Conservation (phyloP, 1,140 invertebrate genomes). For the Tetramorium alpestre region DNA sequence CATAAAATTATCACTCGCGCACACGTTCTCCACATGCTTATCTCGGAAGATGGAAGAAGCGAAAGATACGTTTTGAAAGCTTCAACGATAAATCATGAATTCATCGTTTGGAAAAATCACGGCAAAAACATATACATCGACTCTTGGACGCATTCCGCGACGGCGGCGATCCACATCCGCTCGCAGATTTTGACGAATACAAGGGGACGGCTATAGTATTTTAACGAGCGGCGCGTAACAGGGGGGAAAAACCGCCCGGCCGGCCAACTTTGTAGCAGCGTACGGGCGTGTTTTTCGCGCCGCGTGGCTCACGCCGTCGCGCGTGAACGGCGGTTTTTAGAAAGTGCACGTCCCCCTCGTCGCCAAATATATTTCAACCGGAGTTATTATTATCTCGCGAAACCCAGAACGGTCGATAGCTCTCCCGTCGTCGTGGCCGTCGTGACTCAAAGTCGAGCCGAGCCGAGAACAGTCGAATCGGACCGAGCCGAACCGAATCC, state of each 20-base stretch:
- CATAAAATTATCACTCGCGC: not conserved
- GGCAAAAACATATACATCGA: not conserved
- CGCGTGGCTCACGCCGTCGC: not conserved
- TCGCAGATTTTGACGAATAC: not conserved
- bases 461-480: conserved; percentile 67
- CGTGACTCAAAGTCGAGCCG: conserved; percentile 72
- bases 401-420: conserved; percentile 74
- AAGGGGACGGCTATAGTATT: not conserved
- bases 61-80: not conserved
- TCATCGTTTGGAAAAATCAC: too few species aligned
- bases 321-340: conserved; percentile 44
- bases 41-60: not conserved
- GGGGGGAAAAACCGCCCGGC: not conserved
- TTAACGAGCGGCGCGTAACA: conserved; percentile 31
- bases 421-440: conserved; percentile 62
- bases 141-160: not conserved
- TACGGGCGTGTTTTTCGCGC: conserved; percentile 19
- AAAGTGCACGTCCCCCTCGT: conserved; percentile 65
- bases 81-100: not conserved
- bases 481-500: conserved; percentile 58
- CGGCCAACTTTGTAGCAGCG: conserved; percentile 20
- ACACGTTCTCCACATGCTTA: not conserved
- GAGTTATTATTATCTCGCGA: conserved; percentile 73
- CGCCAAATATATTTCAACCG: conserved; percentile 70
- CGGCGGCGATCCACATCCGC: not conserved